Evolutionary conservation across 2,113 vertebrate genomes (phyloP), one percentile per base, ranked within the genome.

Genomic region (Pseudorasbora parva): DNA sequence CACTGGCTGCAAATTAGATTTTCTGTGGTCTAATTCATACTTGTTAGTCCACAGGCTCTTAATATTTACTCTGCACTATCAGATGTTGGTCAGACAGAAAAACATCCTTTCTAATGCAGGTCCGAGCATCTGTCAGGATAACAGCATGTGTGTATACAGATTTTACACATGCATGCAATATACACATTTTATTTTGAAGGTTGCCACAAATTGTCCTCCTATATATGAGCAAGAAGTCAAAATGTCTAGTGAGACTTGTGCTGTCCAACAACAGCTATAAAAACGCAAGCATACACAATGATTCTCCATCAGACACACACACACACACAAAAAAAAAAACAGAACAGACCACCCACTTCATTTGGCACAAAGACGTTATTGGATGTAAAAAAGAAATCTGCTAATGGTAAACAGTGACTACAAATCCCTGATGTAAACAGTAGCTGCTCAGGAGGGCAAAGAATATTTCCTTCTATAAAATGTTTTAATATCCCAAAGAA

Each of bases 331-430:
- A n/a, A n/a, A n/a, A n/a, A n/a, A n/a, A n/a, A n/a, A 23, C 56
- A 78, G 56, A 60, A 60, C 56, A 78, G 76, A 45, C 76, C 76
- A 78, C 76, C 76, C 76, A 78, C 76, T 43, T 25, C 5, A 78
- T 60, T 43, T 60, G 56, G 76, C 33, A 15, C 37, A 27, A 27
- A 10, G 4, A 60, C 17, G 12, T 60, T 77, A 71, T 77, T 43
- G 41, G 54, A 78, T 43, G 30, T 15, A 59, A 57, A 19, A 76
- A 33, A 9, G 10, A 33, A 33, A 77, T 72, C 37, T 45, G 30
- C 21, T 59, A 41, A 57, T 15, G 74, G 30, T 41, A 41, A 77
- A 77, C 3, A 27, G 6, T 41, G 7, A 77, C 12, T 41, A 59
- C 41, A 25, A 72, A 72, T 45, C 41, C n/a, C 68, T 72, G 21